Evolutionary conservation across 1,140 invertebrate species (phyloP).

Genomic region (Orchestia grillus): DNA sequence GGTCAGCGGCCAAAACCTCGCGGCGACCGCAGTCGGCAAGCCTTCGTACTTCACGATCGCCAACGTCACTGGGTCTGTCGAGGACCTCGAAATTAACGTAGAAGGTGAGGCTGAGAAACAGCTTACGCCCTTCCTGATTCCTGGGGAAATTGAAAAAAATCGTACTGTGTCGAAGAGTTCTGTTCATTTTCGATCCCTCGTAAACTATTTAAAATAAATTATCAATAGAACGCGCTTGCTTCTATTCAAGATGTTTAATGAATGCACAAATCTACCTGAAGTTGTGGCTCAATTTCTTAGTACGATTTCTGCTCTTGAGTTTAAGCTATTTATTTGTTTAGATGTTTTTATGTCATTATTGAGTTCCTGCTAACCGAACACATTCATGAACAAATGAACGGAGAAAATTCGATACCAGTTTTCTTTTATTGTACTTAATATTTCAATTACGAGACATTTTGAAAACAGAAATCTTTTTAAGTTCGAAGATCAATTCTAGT

Average conservation of each 20-base stretch:
- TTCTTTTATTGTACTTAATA: not conserved
- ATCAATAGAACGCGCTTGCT: not conserved
- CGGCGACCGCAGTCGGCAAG: conserved; percentile 80
- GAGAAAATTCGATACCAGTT: not conserved
- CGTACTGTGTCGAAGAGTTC: not conserved
- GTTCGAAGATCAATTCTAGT: not conserved
- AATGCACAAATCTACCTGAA: not conserved
- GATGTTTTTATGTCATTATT: not conserved
- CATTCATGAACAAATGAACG: not conserved
- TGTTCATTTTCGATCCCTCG: not conserved
- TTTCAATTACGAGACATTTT: not conserved
- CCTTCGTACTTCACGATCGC: conserved; percentile 81
- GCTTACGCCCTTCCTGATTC: not conserved
- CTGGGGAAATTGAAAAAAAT: not conserved
- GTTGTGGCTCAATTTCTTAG: not conserved
- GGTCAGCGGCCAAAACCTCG: conserved; percentile 79
- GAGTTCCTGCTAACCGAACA: not conserved
- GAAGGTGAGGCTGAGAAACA: conserved; percentile 80
- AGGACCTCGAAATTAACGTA: conserved; percentile 94
- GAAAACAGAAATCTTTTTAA: not conserved
- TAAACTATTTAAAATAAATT: not conserved
- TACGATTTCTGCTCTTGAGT: not conserved
- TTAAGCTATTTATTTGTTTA: not conserved
- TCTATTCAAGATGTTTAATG: not conserved
- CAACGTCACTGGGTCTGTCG: conserved; percentile 84